Evolutionary conservation across 1,140 invertebrate genomes (phyloP).

Genomic region (Tetramorium alpestre): DNA sequence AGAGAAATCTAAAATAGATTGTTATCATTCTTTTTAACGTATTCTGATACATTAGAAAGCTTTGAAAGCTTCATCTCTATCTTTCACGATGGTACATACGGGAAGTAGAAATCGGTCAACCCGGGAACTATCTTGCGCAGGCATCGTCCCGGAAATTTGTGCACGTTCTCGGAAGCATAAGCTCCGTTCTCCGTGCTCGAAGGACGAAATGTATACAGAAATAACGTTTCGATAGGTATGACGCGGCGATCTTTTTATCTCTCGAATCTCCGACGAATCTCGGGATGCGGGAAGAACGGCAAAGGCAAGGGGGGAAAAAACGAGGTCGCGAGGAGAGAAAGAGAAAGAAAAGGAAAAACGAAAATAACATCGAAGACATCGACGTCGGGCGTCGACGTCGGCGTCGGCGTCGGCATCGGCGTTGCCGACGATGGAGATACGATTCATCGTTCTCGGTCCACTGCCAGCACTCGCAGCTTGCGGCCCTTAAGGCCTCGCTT

Average conservation of each 20-base stretch:
- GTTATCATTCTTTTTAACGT: constrained; percentile 42
- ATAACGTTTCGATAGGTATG: constrained; percentile 71
- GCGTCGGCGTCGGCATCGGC: constrained; percentile 5
- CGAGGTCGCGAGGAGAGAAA: background rate
- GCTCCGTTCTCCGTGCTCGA: constrained; percentile 38
- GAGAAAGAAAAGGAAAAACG: background rate
- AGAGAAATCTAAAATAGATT: background rate
- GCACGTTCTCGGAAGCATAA: constrained; percentile 45
- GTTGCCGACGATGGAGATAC: constrained; percentile 52
- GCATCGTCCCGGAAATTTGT: constrained; percentile 58
- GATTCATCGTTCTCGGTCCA: constrained; percentile 67
- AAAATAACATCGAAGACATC: constrained; percentile 11
- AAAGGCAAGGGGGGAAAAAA: background rate
- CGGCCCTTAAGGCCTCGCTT: constrained; percentile 61
- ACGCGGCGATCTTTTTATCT: constrained; percentile 73
- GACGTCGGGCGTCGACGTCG: background rate
- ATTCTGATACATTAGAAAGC: background rate
- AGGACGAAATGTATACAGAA: constrained; percentile 58
- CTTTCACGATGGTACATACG: background rate
- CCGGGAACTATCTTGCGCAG: constrained; percentile 42
- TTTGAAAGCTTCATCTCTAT: constrained; percentile 16
- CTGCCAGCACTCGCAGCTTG: constrained; percentile 33
- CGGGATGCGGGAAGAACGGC: constrained; percentile 26
- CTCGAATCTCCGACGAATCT: constrained; percentile 43
- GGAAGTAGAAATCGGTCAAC: constrained; percentile 46